phyloP scores from a whole-genome alignment of 2,888 invertebrate genomes.

The Synanthedon andrenaeformis region DNA sequence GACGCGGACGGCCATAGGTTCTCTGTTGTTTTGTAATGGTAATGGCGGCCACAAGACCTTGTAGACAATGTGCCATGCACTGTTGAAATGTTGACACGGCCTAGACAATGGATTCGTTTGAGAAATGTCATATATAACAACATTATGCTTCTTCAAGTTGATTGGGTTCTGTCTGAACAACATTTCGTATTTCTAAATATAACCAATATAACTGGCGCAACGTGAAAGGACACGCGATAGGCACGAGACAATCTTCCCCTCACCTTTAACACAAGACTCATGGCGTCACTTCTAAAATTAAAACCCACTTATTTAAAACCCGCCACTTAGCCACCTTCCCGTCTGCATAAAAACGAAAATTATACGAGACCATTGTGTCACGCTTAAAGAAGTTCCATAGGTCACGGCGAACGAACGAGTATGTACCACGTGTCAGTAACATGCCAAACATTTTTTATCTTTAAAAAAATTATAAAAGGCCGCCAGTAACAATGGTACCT shows the following conservation, averaged over 20 bases:
- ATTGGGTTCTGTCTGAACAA: background rate
- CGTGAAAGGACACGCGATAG: conserved; percentile 53
- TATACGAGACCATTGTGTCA: conserved; percentile 64
- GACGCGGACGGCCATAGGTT: conserved; percentile 48
- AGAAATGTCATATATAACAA: too few species aligned
- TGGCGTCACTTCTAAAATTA: conserved; percentile 66
- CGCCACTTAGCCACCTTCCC: conserved; percentile 68
- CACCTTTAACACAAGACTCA: conserved; percentile 42
- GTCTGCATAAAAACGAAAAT: conserved; percentile 66
- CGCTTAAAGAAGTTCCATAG: conserved; percentile 66
- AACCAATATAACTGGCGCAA: conserved; percentile 18
- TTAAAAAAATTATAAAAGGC: conserved; percentile 66
- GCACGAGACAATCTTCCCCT: conserved; percentile 63
- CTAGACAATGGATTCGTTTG: too few species aligned
- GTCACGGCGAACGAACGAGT: conserved; percentile 59
- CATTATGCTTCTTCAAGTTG: too few species aligned
- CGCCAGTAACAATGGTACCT: conserved; percentile 58
- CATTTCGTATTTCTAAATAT: conserved; percentile 27
- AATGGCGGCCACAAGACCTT: conserved; percentile 43
- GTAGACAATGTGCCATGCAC: conserved; percentile 31
- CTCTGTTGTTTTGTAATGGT: conserved; percentile 55
- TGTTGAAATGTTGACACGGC: conserved; percentile 20
- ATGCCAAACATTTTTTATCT: conserved; percentile 70
- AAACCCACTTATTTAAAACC: conserved; percentile 65
- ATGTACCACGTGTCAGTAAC: conserved; percentile 66